Base-by-base conservation (phyloP, 1,140 invertebrate genomes). In the Cotesia vestalis region DNA sequence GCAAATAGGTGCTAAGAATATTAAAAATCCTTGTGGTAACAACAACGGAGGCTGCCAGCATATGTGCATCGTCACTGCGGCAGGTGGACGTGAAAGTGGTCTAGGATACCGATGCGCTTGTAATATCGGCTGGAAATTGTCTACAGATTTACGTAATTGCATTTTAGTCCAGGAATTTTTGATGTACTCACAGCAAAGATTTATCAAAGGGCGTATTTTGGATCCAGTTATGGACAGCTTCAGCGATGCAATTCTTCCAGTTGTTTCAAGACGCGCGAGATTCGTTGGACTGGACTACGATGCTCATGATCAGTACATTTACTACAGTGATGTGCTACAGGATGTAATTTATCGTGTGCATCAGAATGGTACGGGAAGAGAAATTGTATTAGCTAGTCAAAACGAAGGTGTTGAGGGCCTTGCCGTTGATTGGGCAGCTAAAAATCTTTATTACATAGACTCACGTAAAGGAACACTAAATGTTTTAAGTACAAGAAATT, bases 281-380 rank as follows among this genome's bases (percentile, higher is more conserved):
- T 98, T 98, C 83, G 97, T 99, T 4, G 97, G 97, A n/a, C 85
- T 99, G 17, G 98, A 99, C 83, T 99, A 97, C 82, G 96, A 98
- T 85, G 92, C 95, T 0, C 89, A 92, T 71, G 94, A 97, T 76
- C 91, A 96, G 76, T 94, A 95, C 77, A 97, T 99, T 69, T 99
- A 98, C 81, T 98, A 97, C 86, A 98, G 96, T 1, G 97, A 99
- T 82, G 97, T 98, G 0, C 89, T 97, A n/a, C 94, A 98, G 86
- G 95, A 98, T 83, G 96, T 98, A 0, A 98, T 99, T 76, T 98
- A 98, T 82, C 89, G 96, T 60, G 93, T 97, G 0, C 94, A 95
- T 77, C 90, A 93, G 72, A 96, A 96, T 84, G 96, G 96, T 69
- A 95, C 95, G 0, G 92, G 93, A 0, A 89, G 93, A 6, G 96